phyloP scores from a whole-genome alignment of 2,113 vertebrate species.

The Paralichthys olivaceus region DNA sequence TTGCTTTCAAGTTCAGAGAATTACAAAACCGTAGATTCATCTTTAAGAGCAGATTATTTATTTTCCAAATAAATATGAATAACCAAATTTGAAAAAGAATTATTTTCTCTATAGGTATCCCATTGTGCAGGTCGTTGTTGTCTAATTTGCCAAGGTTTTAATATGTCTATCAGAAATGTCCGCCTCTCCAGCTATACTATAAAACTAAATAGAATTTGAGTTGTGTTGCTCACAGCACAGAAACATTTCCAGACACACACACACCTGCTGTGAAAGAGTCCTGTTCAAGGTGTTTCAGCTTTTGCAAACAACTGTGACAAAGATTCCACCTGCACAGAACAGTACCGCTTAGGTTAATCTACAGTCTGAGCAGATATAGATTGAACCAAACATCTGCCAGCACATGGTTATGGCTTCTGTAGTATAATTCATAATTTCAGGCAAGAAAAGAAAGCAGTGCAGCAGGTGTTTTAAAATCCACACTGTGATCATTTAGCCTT shows the following conservation, averaged over 20 bases:
- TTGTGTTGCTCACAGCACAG: too few relatives aligned
- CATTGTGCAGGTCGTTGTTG: not conserved
- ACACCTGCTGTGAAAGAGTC: too few relatives aligned
- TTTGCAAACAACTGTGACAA: too few relatives aligned
- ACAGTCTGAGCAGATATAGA: not conserved
- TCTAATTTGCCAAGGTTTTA: too few relatives aligned
- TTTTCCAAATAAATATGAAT: too few relatives aligned
- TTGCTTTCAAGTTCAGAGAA: not conserved
- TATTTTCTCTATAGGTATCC: too few relatives aligned
- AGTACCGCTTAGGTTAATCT: not conserved
- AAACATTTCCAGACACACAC: too few relatives aligned
- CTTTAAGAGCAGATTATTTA: too few relatives aligned
- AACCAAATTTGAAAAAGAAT: not conserved
- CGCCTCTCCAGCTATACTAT: not conserved
- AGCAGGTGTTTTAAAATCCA: constrained; percentile 12
- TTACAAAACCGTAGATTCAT: not conserved
- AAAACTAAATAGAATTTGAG: too few relatives aligned
- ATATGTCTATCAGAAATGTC: not conserved
- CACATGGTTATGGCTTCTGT: not conserved
- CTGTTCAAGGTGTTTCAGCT: too few relatives aligned
- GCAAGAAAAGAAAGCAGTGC: constrained; percentile 2
- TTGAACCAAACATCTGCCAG: not conserved
- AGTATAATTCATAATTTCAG: constrained; percentile 6
- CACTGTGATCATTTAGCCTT: constrained; percentile 18
- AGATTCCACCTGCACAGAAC: not conserved